Base-by-base conservation (phyloP, 2,113 vertebrate genomes). In the Triplophysa rosa region DNA sequence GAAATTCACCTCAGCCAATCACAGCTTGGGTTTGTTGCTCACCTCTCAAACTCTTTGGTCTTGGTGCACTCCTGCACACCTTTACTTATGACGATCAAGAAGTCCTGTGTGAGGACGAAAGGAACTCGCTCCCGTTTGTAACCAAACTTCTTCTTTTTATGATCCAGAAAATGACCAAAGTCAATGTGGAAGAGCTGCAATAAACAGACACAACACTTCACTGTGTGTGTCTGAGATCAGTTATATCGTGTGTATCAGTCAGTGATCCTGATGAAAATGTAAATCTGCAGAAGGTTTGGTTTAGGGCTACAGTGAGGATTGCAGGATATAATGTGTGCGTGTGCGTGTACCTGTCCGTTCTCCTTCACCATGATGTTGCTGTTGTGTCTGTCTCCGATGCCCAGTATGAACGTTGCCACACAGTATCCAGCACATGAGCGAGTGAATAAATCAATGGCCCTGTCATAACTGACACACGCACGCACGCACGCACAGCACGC, bases 361-460 rank as follows among this genome's bases (percentile, higher is more conserved):
- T 94, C 93, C 82, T 94, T 94, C 52, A 94, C 86, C 93, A 93
- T 94, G 85, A 94, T 93, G 90, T 94, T 94, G 70, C 91, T 92
- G 88, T 94, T 94, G 86, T 94, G 93, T 26, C 93, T 80, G 82
- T 93, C 93, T 16, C 93, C 93, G 0, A 94, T 94, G 45, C 92
- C 93, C 83, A 94, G 88, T n/a, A 94, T 93, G 70, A 93, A 94
- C 0, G 93, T 94, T 17, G 93, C 93, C 0, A 93, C 93, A 1
- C 93, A 94, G 72, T 94, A 93, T 12, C 93, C 93, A 0, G 93
- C 93, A 78, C 93, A 94, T 0, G 93, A 94, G 64, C 92, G 85
- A 0, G 93, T 94, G 87, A 94, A 94, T 59, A 94, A 85, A 76
- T 93, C 93, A 2, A 94, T 92, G 62, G 93, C 93, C 0, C 87